Evolutionary conservation across 2,797 vertebrate genomes (phyloP), one percentile per base, ranked within the genome.

Genomic region (Liasis olivaceus): DNA sequence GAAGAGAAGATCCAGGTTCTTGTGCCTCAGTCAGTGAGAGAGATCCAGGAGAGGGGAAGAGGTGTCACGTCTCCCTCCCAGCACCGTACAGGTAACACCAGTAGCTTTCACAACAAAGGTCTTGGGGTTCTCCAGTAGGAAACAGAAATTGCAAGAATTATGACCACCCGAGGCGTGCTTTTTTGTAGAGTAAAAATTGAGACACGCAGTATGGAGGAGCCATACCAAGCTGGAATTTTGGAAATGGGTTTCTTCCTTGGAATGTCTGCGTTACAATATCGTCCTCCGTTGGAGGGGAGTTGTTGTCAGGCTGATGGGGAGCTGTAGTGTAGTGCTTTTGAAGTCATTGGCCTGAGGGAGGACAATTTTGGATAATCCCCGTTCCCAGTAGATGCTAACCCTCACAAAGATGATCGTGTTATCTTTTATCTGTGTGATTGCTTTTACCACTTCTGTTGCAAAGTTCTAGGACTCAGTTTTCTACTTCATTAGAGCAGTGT

Each of bases 41-140:
- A 6, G 20, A 66, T n/a, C 89, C 20, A 88, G 89, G 28, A 28
- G 64, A 12, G 47, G 56, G 5, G 0, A 5, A 77, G 56, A 17
- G 28, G 31, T 77, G 56, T 85, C 54, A 31, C 47, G 14, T 62
- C 5, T 62, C 56, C 2, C 58, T 66, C 7, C 11, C 0, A 0
- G 66, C 42, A 28, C 0, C 47, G 12, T 31, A 54, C 69, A 94
- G 93, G 93, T 94, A 94, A 90, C 24, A 28, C 15, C 26, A 31
- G n/a, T 88, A 24, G 85, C 66, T 56, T 28, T 59, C 4, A 3
- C 5, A 28, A 11, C 72, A 36, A 7, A 85, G 77, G 47, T 56
- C 22, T 51, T 17, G 24, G 64, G 54, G 28, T 20, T 89, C 5
- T 60, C 63, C 64, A 28, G 24, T 85, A 72, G 3, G 24, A 4